A percentile compares a stretch with the other conserved stretches of the same genome.
Evolutionary conservation across 2,888 invertebrate species (phyloP).

Genomic region (Morpho helenor): DNA sequence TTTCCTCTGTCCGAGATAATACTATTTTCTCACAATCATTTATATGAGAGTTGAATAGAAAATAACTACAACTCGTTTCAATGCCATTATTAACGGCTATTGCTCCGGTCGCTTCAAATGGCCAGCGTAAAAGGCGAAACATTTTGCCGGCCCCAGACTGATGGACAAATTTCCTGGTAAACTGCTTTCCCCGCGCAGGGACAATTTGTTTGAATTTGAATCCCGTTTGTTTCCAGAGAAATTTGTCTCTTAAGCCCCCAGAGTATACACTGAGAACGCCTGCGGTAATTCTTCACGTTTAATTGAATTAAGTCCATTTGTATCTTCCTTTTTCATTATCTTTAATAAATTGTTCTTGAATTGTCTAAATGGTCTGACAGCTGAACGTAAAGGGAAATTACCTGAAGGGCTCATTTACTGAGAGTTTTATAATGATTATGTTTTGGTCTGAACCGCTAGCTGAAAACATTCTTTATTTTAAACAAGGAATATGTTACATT

Average conservation of each 20-base stretch:
- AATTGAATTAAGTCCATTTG: conserved; percentile 64
- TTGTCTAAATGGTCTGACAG: conserved; percentile 6
- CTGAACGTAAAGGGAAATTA: too few species aligned
- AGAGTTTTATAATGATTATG: too few species aligned
- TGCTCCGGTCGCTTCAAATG: neutral
- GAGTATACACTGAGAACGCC: conserved; percentile 55
- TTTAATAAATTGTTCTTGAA: conserved; percentile 19
- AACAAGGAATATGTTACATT: too few species aligned
- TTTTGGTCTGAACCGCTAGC: too few species aligned
- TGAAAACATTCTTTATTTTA: too few species aligned
- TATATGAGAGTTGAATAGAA: too few species aligned
- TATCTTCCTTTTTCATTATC: conserved; percentile 23
- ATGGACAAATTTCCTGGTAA: conserved; percentile 77
- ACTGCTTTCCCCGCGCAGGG: conserved; percentile 71
- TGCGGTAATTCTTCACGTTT: conserved; percentile 60
- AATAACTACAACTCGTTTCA: too few species aligned
- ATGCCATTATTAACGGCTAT: neutral
- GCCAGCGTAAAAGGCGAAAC: conserved; percentile 38
- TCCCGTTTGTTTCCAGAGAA: conserved; percentile 74
- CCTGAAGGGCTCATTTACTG: too few species aligned
- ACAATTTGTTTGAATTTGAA: conserved; percentile 79
- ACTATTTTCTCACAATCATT: too few species aligned
- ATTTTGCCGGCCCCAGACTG: conserved; percentile 64
- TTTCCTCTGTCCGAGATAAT: too few species aligned
- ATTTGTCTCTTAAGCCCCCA: conserved; percentile 72